Evolutionary conservation across 30 jellyfish, hydroid and myxozoan genomes (phyloP), one percentile per base, ranked within the genome.

Genomic region (Sanderia malayensis): DNA sequence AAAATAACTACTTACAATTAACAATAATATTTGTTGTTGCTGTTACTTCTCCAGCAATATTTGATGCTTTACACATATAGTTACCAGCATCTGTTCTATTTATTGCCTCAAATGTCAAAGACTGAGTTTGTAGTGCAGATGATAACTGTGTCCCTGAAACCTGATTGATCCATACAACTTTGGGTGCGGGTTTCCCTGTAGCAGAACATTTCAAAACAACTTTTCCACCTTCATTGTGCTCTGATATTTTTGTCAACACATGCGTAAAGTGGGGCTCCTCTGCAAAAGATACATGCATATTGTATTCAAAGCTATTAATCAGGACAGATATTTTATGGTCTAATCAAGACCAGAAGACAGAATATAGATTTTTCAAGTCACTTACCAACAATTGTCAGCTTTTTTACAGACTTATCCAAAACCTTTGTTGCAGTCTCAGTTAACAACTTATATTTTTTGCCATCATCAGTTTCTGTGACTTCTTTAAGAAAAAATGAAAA

Each of bases 1-100:
- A n/a, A n/a, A n/a, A n/a, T n/a, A n/a, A n/a, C n/a, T 23, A 64
- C 95, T 73, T 82, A 89, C 97, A 89, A 29, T 67, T 44, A 17
- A 89, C 95, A 33, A 61, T 46, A 9, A 89, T 26, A 2, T 23
- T 7, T 23, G 72, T 73, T 4, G 76, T 69, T 15, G 46, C 44
- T 21, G 58, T 21, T 28, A 26, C 45, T 59, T 24, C 67, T 1
- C 97, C 97, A 0, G 89, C 97, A 52, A 49, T 68, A 58, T 89
- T 89, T 24, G 85, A 33, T 20, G 95, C 97, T 3, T 37, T 65
- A 69, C 95, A 89, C 25, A 44, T 29, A 46, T 66, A 89, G 28
- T 52, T 74, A 44, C 97, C 95, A 34, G 78, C 76, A 62, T 78
- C 71, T 21, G 63, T 10, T 13, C 68, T 26, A 22, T 47, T 70